phyloP scores from a whole-genome alignment of 2,888 invertebrate genomes.

The Pristionchus japonicus region DNA sequence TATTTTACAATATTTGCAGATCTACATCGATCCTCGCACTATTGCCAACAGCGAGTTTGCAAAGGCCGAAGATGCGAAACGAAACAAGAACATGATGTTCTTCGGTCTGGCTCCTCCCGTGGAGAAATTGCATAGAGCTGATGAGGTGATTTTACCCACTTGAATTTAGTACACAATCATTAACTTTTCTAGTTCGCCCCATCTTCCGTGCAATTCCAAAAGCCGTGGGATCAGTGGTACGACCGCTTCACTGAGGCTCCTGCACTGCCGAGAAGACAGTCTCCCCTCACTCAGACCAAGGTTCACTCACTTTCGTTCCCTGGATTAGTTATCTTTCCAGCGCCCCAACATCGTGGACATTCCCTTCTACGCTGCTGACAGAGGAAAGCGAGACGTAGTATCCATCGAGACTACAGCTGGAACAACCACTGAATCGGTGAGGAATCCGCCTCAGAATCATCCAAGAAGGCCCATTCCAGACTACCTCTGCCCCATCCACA shows the following conservation, averaged over 20 bases:
- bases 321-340: background rate
- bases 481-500: background rate
- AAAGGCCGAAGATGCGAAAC: background rate
- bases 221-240: slow-evolving; percentile 20
- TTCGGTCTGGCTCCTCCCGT: slow-evolving; percentile 15
- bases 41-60: background rate
- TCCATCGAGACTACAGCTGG: background rate
- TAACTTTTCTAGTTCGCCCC: background rate
- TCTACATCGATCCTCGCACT: background rate
- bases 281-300: slow-evolving; percentile 8
- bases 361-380: slow-evolving; percentile 33
- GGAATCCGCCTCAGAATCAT: background rate
- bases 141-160: background rate
- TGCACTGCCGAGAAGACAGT: background rate
- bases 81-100: slow-evolving; percentile 4
- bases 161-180: background rate
- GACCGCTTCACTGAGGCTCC: background rate
- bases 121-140: background rate
- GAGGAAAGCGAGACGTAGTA: slow-evolving; percentile 35
- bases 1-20: too few relatives aligned
- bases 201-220: background rate
- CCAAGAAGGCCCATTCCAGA: background rate
- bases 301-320: background rate
- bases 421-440: background rate
- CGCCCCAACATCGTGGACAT: background rate